Evolutionary conservation across 2,888 invertebrate species (phyloP).

Genomic region (Tachina fera): DNA sequence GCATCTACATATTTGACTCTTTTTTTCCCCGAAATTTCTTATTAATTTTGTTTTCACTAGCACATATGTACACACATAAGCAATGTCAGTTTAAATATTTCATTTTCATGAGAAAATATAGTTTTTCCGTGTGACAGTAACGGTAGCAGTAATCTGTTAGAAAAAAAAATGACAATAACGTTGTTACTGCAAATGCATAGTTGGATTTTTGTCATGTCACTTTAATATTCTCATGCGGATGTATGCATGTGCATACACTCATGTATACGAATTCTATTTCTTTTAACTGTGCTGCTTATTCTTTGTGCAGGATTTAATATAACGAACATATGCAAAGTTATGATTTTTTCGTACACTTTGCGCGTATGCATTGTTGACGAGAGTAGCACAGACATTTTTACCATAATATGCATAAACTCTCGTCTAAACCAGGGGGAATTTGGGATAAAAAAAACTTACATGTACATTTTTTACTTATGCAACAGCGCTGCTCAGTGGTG

Average conservation of each 20-base stretch:
- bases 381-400: not conserved
- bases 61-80: conserved; percentile 3
- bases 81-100: conserved; percentile 54
- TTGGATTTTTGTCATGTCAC: conserved; percentile 53
- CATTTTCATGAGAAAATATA: conserved; percentile 42
- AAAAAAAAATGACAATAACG: conserved; percentile 6
- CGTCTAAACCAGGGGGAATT: conserved; percentile 38
- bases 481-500: conserved; percentile 6
- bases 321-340: conserved; percentile 54
- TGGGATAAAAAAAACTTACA: conserved; percentile 45
- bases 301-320: conserved; percentile 22
- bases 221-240: conserved; percentile 1
- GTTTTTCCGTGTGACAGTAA: conserved; percentile 21
- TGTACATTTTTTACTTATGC: conserved; percentile 27
- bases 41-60: not conserved
- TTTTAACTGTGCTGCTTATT: conserved; percentile 26
- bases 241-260: not conserved
- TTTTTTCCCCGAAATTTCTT: not conserved
- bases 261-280: not conserved
- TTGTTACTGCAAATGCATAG: not conserved
- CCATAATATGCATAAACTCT: not conserved
- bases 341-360: conserved; percentile 42
- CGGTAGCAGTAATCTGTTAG: not conserved
- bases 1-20: conserved; percentile 1
- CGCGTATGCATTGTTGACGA: not conserved